Base-by-base conservation (phyloP, 2,888 invertebrate species). In the Sympetrum striolatum region DNA sequence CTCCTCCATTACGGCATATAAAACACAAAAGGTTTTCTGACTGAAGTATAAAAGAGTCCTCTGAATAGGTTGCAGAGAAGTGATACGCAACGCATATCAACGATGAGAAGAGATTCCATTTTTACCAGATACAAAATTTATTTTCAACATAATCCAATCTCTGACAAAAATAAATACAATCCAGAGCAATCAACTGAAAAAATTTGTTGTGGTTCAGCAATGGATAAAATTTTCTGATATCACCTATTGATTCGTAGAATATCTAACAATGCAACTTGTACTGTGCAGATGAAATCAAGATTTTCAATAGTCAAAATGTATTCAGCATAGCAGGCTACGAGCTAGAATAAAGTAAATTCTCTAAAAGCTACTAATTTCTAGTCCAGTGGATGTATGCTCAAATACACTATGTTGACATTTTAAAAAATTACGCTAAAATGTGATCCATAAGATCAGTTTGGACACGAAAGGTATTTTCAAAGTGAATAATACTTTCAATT, bases 91-190 rank as follows among this genome's bases (percentile, higher is more conserved):
- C 44, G 10, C 10, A 5, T 53, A 8, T 8, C 53, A 18, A 53
- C 18, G 18, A 44, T 6, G 8, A 18, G 53, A 53, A 18, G 1
- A 8, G 53, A 53, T 15, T 73, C 8, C 22, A 64, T n/a, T n/a
- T 58, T 35, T 37, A 60, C 37, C 58, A 37, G 58, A n/a, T 86
- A 64, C 37, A 86, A 86, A 86, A 86, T 64, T 64, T 86, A 86
- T 86, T 58, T 86, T 37, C 86, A 64, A 22, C 60, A 60, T 60
- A 86, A 60, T 25, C 86, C 86, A 58, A 86, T 64, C 37, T 35
- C 35, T 35, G 60, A 64, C 60, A 86, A 64, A 37, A n/a, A 86
- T 6, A 73, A 31, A 31, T 73, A 73, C 31, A 25, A 73, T 25
- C 73, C 73, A 31, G n/a, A 25, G 73, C 73, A 73, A 73, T 25